Percentiles rank a stretch among this genome's conserved stretches.
Evolutionary conservation across 2,888 invertebrate genomes (phyloP).

Genomic region (Prionchulus punctatus): DNA sequence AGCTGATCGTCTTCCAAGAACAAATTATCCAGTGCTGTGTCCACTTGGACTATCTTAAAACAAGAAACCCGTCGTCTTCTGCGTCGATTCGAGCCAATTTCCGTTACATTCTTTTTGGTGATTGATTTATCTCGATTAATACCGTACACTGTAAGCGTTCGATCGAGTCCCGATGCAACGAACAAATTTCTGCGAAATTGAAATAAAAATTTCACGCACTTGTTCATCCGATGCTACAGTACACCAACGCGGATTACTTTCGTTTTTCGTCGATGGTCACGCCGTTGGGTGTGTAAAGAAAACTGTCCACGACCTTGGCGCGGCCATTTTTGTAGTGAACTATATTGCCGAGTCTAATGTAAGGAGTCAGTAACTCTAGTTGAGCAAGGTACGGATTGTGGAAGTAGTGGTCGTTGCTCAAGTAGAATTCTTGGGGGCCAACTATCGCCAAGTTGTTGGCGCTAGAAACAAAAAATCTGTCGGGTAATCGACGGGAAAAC

Average conservation of each 20-base stretch:
- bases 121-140: no score
- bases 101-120: no score
- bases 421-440: conserved; percentile 21
- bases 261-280: conserved; percentile 17
- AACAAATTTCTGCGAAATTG: no score
- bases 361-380: conserved; percentile 16
- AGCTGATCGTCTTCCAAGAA: conserved; percentile 12
- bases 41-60: conserved; percentile 18
- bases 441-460: conserved; percentile 20
- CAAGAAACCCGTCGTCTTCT: no score
- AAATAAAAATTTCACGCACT: no score
- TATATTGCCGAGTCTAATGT: conserved; percentile 17
- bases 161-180: no score
- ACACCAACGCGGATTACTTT: no score
- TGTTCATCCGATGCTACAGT: no score
- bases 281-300: conserved; percentile 19
- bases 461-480: conserved; percentile 16
- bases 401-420: conserved; percentile 20
- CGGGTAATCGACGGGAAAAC: no score
- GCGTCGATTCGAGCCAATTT: no score
- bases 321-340: conserved; percentile 21
- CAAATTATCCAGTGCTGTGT: conserved; percentile 18
- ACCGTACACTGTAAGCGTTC: no score
- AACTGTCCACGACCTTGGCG: conserved; percentile 12
- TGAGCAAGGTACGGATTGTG: conserved; percentile 13